phyloP scores from a whole-genome alignment of 2,888 invertebrate species.

The Coronaproctus castanopsis region DNA sequence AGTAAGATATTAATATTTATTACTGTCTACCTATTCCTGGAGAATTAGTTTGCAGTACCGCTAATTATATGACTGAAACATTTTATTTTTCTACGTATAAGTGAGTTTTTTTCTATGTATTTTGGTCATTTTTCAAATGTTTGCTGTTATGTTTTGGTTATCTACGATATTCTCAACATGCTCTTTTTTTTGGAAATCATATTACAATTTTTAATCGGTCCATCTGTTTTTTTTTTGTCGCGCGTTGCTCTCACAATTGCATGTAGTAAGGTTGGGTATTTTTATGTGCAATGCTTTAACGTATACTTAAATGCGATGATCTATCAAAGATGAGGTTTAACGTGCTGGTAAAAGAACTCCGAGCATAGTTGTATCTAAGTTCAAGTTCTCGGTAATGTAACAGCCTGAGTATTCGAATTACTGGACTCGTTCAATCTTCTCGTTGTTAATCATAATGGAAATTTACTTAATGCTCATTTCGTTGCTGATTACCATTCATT shows the following conservation, averaged over 20 bases:
- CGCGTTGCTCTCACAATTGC: neutral
- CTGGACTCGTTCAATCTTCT: neutral
- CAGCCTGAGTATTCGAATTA: neutral
- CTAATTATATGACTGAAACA: neutral
- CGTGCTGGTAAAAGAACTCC: neutral
- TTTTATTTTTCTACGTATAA: neutral
- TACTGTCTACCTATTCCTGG: neutral
- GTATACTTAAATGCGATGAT: neutral
- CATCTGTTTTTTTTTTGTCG: neutral
- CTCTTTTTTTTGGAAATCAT: neutral
- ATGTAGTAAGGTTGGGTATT: neutral
- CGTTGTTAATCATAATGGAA: neutral
- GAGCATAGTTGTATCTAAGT: neutral
- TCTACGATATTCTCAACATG: neutral
- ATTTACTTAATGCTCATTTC: neutral
- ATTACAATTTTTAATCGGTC: neutral
- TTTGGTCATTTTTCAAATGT: neutral
- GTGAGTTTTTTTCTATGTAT: neutral
- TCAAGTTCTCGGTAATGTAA: neutral
- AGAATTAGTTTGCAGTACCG: neutral
- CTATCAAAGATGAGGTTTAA: neutral
- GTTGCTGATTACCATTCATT: neutral
- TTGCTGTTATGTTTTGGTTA: neutral
- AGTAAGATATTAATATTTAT: too few relatives aligned
- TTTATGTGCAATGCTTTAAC: neutral